These are phyloP conservation scores for Euplexia lucipara DNA, from an alignment of 2,888 invertebrate species.

Conservation along the genomic window DNA sequence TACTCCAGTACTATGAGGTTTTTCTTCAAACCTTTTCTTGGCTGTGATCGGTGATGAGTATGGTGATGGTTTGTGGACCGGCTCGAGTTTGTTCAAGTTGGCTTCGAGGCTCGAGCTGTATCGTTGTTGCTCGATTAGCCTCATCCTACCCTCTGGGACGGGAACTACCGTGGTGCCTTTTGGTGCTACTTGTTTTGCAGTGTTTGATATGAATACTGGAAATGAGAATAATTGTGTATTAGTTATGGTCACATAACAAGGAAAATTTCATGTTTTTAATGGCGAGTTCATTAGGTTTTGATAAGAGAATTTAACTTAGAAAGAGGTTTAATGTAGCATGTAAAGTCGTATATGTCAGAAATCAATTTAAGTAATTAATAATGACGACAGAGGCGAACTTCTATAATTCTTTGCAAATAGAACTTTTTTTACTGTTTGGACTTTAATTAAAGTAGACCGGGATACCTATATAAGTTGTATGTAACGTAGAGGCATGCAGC, in stretches of 20 bases:
- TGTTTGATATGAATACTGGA: conserved; percentile 82
- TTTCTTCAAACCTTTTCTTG: conserved; percentile 62
- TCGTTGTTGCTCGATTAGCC: conserved; percentile 87
- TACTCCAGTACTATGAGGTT: conserved; percentile 61
- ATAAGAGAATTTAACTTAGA: no score
- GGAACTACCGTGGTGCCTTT: conserved; percentile 87
- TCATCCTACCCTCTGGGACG: conserved; percentile 91
- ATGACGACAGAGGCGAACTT: no score
- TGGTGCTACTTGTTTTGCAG: conserved; percentile 77
- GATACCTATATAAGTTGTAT: no score
- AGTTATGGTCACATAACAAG: not conserved
- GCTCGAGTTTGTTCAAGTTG: conserved; percentile 85
- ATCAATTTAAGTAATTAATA: no score
- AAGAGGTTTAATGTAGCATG: no score
- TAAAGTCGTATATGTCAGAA: no score
- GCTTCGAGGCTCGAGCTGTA: conserved; percentile 92
- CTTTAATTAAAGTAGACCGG: no score
- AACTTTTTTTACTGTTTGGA: no score
- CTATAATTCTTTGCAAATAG: no score
- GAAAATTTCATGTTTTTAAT: not conserved
- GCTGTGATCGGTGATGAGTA: conserved; percentile 67
- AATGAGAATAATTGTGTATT: conserved; percentile 34
- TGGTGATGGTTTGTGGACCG: conserved; percentile 71
- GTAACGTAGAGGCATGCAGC: no score
- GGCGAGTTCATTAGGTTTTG: not conserved